A percentile compares a stretch with the other conserved stretches of the same genome.
These are phyloP conservation scores for Charanyca ferruginea DNA, from an alignment of 2,888 invertebrate species.

Conservation along the genomic window DNA sequence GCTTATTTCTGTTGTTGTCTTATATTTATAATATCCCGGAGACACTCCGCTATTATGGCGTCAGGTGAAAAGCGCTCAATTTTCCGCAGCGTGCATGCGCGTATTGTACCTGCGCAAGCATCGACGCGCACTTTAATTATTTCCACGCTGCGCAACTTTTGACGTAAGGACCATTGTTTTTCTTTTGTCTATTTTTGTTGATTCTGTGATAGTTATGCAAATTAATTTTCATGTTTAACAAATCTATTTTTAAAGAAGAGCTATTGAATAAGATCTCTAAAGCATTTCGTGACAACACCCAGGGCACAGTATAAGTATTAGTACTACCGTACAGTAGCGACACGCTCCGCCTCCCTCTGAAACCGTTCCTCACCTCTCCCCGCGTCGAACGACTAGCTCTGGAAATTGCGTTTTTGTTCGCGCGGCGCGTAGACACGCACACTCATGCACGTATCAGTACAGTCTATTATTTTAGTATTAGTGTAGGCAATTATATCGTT, in stretches of 20 bases:
- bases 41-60: constrained; percentile 54
- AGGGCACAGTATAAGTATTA: too few species aligned
- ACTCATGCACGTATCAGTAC: too few species aligned
- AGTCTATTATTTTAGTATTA: too few species aligned
- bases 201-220: constrained; percentile 3
- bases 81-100: constrained; percentile 69
- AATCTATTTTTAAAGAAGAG: neutral
- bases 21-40: constrained; percentile 65
- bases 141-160: constrained; percentile 72
- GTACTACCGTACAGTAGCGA: too few species aligned
- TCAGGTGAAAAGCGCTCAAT: constrained; percentile 72
- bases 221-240: constrained; percentile 3
- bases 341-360: too few species aligned
- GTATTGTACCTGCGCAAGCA: constrained; percentile 59
- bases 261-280: neutral
- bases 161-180: constrained; percentile 51
- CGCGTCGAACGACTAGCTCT: too few species aligned
- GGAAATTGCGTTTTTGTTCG: too few species aligned
- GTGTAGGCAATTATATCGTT: too few species aligned
- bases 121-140: constrained; percentile 65
- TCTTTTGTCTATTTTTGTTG: constrained; percentile 6
- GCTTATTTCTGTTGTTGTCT: constrained; percentile 49
- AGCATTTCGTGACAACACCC: neutral
- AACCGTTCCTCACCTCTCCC: too few species aligned
- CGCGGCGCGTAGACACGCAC: too few species aligned